These are phyloP conservation scores for Penaeus vannamei DNA, from an alignment of 1,140 invertebrate genomes.

Conservation along the genomic window DNA sequence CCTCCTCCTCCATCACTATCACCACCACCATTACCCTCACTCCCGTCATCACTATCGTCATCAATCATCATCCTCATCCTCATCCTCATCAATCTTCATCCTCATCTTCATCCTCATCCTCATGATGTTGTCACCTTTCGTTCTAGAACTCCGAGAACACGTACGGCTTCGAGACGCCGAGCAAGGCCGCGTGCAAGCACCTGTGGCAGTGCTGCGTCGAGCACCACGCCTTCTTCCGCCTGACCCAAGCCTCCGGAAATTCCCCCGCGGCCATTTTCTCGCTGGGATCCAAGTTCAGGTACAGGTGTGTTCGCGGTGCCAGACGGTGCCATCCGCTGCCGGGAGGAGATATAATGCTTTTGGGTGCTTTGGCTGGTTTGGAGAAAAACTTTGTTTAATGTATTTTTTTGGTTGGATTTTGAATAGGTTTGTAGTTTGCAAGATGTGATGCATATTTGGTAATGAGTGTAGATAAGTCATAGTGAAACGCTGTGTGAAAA, in stretches of 20 bases:
- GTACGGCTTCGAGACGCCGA: slow-evolving; percentile 96
- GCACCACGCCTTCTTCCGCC: slow-evolving; percentile 97
- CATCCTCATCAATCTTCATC: background rate
- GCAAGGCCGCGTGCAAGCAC: slow-evolving; percentile 95
- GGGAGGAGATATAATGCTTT: background rate
- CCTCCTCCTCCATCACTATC: too few relatives aligned
- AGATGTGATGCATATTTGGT: too few relatives aligned
- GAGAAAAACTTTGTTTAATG: background rate
- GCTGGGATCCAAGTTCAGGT: slow-evolving; percentile 80
- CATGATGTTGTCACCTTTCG: too few relatives aligned
- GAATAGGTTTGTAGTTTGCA: too few relatives aligned
- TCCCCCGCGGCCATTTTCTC: slow-evolving; percentile 80
- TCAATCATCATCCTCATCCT: too few relatives aligned
- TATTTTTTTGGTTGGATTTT: too few relatives aligned
- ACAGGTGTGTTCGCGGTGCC: slow-evolving; percentile 75
- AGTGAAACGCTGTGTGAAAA: too few relatives aligned
- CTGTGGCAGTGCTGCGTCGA: slow-evolving; percentile 99
- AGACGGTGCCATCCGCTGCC: background rate
- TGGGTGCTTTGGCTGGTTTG: background rate
- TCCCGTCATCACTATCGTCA: too few relatives aligned
- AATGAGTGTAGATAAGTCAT: too few relatives aligned
- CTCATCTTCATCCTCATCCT: background rate
- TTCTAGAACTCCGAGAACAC: slow-evolving; percentile 92
- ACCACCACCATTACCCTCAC: too few relatives aligned
- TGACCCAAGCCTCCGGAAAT: slow-evolving; percentile 79